Evolutionary conservation across 2,797 vertebrate genomes (phyloP), one percentile per base, ranked within the genome.

Genomic region (Dryobates pubescens): DNA sequence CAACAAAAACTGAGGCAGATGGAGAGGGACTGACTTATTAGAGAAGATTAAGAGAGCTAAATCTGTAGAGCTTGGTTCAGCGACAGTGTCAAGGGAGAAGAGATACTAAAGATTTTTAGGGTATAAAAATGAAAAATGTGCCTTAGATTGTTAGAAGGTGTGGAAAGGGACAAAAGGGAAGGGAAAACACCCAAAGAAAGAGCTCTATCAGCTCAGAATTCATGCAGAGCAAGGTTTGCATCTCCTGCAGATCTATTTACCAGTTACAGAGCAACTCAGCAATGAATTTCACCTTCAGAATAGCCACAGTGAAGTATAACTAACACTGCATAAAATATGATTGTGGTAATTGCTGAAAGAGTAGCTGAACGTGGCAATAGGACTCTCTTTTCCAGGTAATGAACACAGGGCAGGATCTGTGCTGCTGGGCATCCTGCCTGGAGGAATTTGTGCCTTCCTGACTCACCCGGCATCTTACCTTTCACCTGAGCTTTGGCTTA

Each of bases 1-100:
- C 36, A 62, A 14, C 45, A 78, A 26, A 26, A 69, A 68, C n/a
- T 30, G 53, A 70, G 65, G 64, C 64, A 92, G 53, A 63, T 47
- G 63, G 64, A 90, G 12, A 4, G 67, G 34, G 34, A 57, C 23
- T 49, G 30, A n/a, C 36, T 80, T 59, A 77, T 11, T 51, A 80
- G 38, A 29, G 49, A 73, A 90, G 75, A 89, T 82, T 70, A 73
- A 67, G 56, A 81, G 80, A 72, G 51, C 9, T 86, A 65, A 74
- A 83, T 78, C 70, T 69, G 41, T 13, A 15, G 24, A 26, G 30
- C 51, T 74, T 73, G 74, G 47, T 54, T 79, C 77, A 72, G 27
- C 36, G n/a, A 27, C 54, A 47, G n/a, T 6, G 9, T 64, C 69
- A 43, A 34, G 56, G 61, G 61, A 90, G 30, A 64, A 81, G 32